Percentiles rank a stretch among this genome's conserved stretches.
Conservation (phyloP, 2,888 invertebrate genomes). For the Scaptodrosophila latifasciaeformis region DNA sequence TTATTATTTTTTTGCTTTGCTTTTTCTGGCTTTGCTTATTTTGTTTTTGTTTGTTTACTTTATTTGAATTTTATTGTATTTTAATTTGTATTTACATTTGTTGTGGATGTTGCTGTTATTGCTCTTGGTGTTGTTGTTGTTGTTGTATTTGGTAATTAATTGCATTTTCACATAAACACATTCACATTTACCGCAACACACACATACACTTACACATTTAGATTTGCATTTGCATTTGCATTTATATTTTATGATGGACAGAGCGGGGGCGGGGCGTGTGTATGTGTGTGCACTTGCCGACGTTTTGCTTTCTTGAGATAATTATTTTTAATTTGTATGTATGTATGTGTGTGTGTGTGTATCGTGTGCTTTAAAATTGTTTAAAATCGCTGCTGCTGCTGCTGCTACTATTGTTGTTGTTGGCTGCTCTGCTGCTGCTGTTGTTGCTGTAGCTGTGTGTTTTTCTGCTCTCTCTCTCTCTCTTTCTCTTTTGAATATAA, state of each 20-base stretch:
- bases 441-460: constrained; percentile 18
- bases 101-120: constrained; percentile 30
- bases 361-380: constrained; percentile 17
- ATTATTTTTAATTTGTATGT: constrained; percentile 21
- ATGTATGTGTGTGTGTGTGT: constrained; percentile 32
- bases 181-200: constrained; percentile 38
- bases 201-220: constrained; percentile 30
- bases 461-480: constrained; percentile 5
- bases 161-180: constrained; percentile 57
- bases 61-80: constrained; percentile 55
- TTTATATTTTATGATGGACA: constrained; percentile 35
- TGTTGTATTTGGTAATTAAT: constrained; percentile 48
- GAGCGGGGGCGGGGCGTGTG: constrained; percentile 18
- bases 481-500: constrained; percentile 20
- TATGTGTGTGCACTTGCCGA: constrained; percentile 26
- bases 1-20: background rate
- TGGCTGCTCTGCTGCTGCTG: constrained; percentile 10
- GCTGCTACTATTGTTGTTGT: constrained; percentile 15
- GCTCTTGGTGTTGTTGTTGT: constrained; percentile 32
- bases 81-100: constrained; percentile 43
- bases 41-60: constrained; percentile 37
- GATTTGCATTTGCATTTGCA: constrained; percentile 33
- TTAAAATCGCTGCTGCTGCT: too few species aligned
- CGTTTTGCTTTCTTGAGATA: constrained; percentile 18
- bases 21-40: constrained; percentile 3